Evolutionary conservation across 2,888 invertebrate genomes (phyloP), one percentile per base, ranked within the genome.

Genomic region (Notodonta dromedarius): DNA sequence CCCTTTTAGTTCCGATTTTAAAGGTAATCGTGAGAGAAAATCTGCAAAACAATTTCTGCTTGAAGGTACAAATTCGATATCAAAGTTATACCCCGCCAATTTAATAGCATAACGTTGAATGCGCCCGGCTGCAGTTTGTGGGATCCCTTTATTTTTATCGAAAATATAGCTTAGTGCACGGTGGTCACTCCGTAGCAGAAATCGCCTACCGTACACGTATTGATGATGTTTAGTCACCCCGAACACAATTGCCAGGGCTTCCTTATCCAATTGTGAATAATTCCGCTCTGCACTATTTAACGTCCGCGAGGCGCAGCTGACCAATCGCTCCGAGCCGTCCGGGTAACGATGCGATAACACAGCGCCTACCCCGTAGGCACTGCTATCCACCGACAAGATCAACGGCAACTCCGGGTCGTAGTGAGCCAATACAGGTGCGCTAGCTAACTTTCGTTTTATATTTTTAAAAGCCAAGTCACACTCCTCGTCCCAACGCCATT

Each of bases 301-400:
- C 54, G 54, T 24, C 35, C 60, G 51, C 35, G 60, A 60, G 8
- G 51, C 60, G 14, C 48, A 60, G 7, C 51, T 7, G 12, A 66
- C 53, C 0, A 55, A 52, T 4, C 61, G 60, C 24, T 68, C 67
- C 7, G 13, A 24, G 55, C 72, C 75, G 61, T 72, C 72, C 1
- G 63, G 42, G 56, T 66, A 59, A 0, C 64, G 55, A 48, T 73
- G 73, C 39, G 70, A 39, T 7, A 73, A 57, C 48, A 73, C 71
- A 5, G 70, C 72, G 40, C 75, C 77, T 14, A 77, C n/a, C 74
- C 75, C 44, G 57, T 66, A 69, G 39, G 67, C 58, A 51, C 71
- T 68, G 62, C 72, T 73, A 55, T 73, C 73, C 9, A 77, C 73
- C 4, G 75, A 60, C 56, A 76, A 51, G 11, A 76, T 67, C 57